Evolutionary conservation across 2,888 invertebrate genomes (phyloP).

Genomic region (Pantelozetes paolii): DNA sequence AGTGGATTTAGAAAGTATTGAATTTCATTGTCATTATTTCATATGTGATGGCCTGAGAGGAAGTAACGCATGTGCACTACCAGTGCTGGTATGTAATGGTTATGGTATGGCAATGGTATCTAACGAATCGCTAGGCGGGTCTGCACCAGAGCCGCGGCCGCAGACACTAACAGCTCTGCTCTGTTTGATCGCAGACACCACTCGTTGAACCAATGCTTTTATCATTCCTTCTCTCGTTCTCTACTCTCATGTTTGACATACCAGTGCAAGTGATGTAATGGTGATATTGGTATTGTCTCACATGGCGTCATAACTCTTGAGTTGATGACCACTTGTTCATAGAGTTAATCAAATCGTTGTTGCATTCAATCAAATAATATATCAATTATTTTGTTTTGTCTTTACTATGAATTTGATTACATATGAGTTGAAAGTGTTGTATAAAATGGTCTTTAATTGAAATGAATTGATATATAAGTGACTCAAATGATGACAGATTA

Average conservation of each 20-base stretch:
- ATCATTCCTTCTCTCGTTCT: not conserved
- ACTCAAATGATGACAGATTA: not conserved
- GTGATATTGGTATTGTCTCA: not conserved
- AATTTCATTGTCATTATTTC: constrained; percentile 24
- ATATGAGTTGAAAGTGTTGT: no score
- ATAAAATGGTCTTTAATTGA: no score
- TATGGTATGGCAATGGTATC: not conserved
- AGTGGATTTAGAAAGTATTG: constrained; percentile 24
- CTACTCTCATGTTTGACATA: not conserved
- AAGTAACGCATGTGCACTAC: constrained; percentile 23
- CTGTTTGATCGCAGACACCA: not conserved
- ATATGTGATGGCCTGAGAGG: not conserved
- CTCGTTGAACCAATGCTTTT: not conserved
- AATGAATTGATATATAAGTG: not conserved
- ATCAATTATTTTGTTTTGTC: constrained; percentile 10
- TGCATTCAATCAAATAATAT: no score
- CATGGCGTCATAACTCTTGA: constrained; percentile 16
- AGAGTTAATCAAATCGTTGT: no score
- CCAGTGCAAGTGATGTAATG: not conserved
- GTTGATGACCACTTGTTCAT: not conserved
- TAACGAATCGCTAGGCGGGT: not conserved
- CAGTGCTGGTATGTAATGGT: not conserved
- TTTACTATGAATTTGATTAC: no score
- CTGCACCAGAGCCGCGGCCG: constrained; percentile 7
- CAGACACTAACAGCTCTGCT: not conserved